Evolutionary conservation across 2,888 invertebrate genomes (phyloP).

Genomic region (Synergus umbraculus): DNA sequence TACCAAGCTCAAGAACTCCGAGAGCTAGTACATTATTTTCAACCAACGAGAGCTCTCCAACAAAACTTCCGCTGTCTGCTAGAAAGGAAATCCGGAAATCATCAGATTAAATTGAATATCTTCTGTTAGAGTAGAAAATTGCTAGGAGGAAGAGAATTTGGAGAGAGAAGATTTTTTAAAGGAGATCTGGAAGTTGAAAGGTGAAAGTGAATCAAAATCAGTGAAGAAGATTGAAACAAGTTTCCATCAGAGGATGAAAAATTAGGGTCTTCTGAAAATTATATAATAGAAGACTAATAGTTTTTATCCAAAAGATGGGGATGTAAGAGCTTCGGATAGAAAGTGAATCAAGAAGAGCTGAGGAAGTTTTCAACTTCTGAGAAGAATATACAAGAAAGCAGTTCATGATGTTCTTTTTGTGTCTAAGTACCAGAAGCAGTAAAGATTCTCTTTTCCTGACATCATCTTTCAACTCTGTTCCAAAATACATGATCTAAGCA

Average conservation of each 20-base stretch:
- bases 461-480: background rate
- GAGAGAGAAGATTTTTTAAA: background rate
- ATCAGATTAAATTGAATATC: background rate
- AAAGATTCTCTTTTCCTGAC: background rate
- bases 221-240: background rate
- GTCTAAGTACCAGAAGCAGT: background rate
- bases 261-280: background rate
- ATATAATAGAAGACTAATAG: background rate
- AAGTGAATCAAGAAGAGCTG: background rate
- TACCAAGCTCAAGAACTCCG: conserved; percentile 10
- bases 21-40: conserved; percentile 15
- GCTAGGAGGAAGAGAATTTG: too few relatives aligned
- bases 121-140: too few relatives aligned
- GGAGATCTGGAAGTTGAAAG: background rate
- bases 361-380: background rate
- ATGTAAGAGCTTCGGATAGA: background rate
- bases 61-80: background rate
- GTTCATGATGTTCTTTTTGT: background rate
- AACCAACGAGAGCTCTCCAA: background rate
- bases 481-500: too few relatives aligned
- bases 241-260: background rate
- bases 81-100: background rate
- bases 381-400: background rate
- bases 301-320: background rate
- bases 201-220: background rate